phyloP scores from a whole-genome alignment of 2,113 vertebrate genomes.

The Ahaetulla prasina region DNA sequence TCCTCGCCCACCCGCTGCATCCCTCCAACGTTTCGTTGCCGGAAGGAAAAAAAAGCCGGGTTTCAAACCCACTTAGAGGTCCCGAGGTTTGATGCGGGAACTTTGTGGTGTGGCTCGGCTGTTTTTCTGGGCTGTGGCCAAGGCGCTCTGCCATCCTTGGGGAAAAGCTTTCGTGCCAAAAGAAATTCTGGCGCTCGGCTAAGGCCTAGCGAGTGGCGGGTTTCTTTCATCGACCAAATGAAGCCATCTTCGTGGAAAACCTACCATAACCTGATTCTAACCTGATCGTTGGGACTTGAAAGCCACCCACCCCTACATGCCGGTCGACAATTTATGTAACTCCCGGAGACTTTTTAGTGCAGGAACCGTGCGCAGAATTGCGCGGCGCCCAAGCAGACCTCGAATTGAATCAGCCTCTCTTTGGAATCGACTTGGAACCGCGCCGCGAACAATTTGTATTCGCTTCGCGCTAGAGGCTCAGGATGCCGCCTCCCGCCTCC shows the following conservation, averaged over 20 bases:
- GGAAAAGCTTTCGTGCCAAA: neutral
- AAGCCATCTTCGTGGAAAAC: neutral
- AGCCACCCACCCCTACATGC: too few species aligned
- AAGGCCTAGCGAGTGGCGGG: neutral
- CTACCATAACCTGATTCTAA: too few species aligned
- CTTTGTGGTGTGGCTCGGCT: neutral
- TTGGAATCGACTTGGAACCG: neutral
- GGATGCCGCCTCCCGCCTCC: rapidly evolving
- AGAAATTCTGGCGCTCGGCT: neutral
- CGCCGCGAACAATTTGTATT: neutral
- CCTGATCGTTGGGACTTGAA: neutral
- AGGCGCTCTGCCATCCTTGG: neutral
- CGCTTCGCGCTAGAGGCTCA: neutral
- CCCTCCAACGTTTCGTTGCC: neutral
- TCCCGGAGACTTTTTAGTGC: neutral
- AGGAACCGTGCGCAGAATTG: neutral
- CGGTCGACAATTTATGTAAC: neutral
- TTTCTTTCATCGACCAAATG: neutral
- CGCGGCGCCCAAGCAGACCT: neutral
- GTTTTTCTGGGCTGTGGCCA: neutral
- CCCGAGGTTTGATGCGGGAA: neutral
- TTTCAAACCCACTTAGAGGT: too few species aligned
- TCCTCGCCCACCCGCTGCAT: too few species aligned
- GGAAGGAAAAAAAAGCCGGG: neutral
- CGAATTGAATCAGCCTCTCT: neutral